Base-by-base conservation (phyloP, 1,140 invertebrate species). In the Drosophila ambigua region DNA sequence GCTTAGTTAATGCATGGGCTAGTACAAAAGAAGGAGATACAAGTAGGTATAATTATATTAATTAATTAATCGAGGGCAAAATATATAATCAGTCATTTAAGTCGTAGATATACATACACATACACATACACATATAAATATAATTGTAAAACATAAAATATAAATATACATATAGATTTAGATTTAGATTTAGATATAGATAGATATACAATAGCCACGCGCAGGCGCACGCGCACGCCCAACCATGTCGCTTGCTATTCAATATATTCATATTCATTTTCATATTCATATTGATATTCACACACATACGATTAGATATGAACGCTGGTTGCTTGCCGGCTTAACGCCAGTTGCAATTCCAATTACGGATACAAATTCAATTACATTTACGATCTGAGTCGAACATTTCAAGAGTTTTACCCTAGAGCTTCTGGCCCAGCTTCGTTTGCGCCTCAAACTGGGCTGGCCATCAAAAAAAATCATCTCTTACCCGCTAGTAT, bases 11-110 rank as follows among this genome's bases (percentile, higher is more conserved):
- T 61, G 63, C 43, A 41, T 83, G 69, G 41, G 63, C 35, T 74
- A 67, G 48, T 77, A 69, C 49, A 55, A 73, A 63, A 85, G 76
- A 58, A 60, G 69, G 46, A 45, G 11, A 51, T 26, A 39, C 15
- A 28, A 49, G 31, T 39, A 62, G 26, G 72, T 41, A 28, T 77
- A 76, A 57, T 24, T 24, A 24, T 24, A 24, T 24, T 24, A 24
- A 24, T 24, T 24, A 77, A 69, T 41, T 69, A 77, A 77, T 64
- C 51, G 68, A 61, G 54, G 50, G 65, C 2, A 87, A 87, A 87
- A 88, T 87, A 87, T 76, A 88, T 88, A 87, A 87, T 87, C 82
- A 87, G 82, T 87, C 82, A 80, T 87, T 84, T 77, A 84, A 77
- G 81, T 84, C 87, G 62, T 58, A 77, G 79, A 87, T 79, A 77